phyloP scores from a whole-genome alignment of 2,888 invertebrate genomes.

The Scaptodrosophila latifasciaeformis region DNA sequence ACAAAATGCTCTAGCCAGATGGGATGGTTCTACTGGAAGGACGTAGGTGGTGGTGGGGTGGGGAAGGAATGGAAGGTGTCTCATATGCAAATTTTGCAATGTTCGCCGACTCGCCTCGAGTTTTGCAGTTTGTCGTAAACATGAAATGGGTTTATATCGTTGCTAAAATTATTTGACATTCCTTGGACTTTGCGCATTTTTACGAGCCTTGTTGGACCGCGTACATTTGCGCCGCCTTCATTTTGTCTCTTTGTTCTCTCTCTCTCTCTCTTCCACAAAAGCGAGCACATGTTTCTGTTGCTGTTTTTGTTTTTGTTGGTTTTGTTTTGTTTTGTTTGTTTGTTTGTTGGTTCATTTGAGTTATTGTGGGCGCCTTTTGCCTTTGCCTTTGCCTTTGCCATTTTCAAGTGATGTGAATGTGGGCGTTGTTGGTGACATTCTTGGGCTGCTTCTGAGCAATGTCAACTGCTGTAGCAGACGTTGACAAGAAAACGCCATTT shows the following conservation, averaged over 20 bases:
- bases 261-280: too few relatives aligned
- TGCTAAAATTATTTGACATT: conserved; percentile 73
- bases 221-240: too few relatives aligned
- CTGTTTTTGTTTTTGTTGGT: too few relatives aligned
- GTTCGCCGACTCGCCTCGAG: conserved; percentile 9
- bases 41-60: background rate
- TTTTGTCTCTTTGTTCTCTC: too few relatives aligned
- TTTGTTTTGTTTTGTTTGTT: conserved; percentile 40
- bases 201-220: conserved; percentile 51
- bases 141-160: conserved; percentile 72
- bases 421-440: conserved; percentile 17
- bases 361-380: conserved; percentile 51
- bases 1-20: too few relatives aligned
- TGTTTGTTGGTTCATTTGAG: conserved; percentile 61
- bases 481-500: conserved; percentile 73
- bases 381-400: too few relatives aligned
- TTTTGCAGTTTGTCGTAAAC: conserved; percentile 60
- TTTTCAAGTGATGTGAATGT: conserved; percentile 31
- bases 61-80: conserved; percentile 13
- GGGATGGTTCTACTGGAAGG: too few relatives aligned
- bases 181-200: conserved; percentile 69
- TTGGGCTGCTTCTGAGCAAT: conserved; percentile 6
- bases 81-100: conserved; percentile 51
- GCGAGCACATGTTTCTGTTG: too few relatives aligned
- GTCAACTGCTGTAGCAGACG: conserved; percentile 54